Percentiles rank a stretch among this genome's conserved stretches.
These are phyloP conservation scores for Podotricha telesiphe DNA, from an alignment of 2,888 invertebrate species.

Conservation along the genomic window DNA sequence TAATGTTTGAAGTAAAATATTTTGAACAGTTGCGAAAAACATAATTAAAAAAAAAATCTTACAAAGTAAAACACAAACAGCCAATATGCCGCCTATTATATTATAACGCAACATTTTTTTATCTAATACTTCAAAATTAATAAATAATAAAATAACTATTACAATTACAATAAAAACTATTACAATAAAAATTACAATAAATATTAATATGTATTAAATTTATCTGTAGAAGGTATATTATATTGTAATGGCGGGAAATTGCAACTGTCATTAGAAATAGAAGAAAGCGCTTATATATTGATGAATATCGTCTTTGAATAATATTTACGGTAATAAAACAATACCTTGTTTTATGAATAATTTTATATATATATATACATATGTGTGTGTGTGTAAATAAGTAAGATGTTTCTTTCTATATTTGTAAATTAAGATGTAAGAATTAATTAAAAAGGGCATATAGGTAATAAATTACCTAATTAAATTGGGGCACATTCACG, in stretches of 20 bases:
- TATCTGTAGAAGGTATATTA: conserved; percentile 13
- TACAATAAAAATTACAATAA: neutral
- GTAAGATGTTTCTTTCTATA: no score
- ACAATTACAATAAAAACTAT: no score
- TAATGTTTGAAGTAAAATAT: no score
- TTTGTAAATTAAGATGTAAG: no score
- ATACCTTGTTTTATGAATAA: conserved; percentile 6
- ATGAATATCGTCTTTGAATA: conserved; percentile 20
- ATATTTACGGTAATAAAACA: conserved; percentile 25
- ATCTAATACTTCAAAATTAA: neutral
- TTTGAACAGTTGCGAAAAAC: neutral
- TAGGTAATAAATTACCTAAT: no score
- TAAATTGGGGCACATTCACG: no score
- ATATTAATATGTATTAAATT: neutral
- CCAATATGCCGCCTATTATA: neutral
- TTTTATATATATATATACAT: neutral
- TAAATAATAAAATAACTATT: no score
- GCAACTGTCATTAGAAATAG: neutral
- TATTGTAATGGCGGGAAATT: conserved; percentile 18
- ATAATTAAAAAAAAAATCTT: conserved; percentile 1
- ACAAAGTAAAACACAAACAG: conserved; percentile 12
- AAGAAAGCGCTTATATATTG: conserved; percentile 25
- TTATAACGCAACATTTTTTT: neutral
- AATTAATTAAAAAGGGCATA: no score
- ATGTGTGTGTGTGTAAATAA: conserved; percentile 1